Base-by-base conservation (phyloP, 2,113 vertebrate genomes). In the Fregata magnificens region DNA sequence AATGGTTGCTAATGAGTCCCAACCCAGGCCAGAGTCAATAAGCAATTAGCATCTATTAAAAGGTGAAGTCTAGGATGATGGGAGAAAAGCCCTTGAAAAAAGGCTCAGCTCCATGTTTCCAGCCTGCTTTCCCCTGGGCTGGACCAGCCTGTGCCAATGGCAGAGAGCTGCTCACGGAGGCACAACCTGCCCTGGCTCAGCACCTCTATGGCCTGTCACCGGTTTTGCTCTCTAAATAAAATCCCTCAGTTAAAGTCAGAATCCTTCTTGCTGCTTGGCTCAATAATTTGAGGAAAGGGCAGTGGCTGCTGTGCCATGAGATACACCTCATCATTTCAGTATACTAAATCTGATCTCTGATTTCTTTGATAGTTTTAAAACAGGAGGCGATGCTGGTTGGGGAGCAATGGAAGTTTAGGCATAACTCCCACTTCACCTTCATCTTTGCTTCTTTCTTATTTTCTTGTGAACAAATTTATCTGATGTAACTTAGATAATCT, bases 21-120 rank as follows among this genome's bases (percentile, higher is more conserved):
- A 91, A 42, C 49, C 72, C 88, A 95, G 81, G 93, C 86, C 91
- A 94, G 95, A 91, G 90, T 97, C 86, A 83, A 95, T 77, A 95
- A 69, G 78, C 66, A 87, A 91, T 89, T 85, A 94, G 70, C 36
- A 86, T 81, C 61, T 88, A 69, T 53, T 85, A 93, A 90, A 93
- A 95, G 45, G 76, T 40, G 77, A 96, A 85, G 28, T 81, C 81
- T 7, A 65, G 61, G n/a, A 36, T n/a, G 81, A 83, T 14, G 29
- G 81, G 45, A 87, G 73, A 82, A 73, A 69, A 76, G 29, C 25
- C 49, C 70, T 79, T 61, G 77, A 55, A 86, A 72, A 79, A 71
- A 74, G 36, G 69, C 40, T 69, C 36, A 89, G 61, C 49, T 59
- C 69, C 20, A 1, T 3, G 5, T 63, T 95, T 82, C 83, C 70